Evolutionary conservation across 2,888 invertebrate species (phyloP).

Genomic region (Auanema freiburgensis): DNA sequence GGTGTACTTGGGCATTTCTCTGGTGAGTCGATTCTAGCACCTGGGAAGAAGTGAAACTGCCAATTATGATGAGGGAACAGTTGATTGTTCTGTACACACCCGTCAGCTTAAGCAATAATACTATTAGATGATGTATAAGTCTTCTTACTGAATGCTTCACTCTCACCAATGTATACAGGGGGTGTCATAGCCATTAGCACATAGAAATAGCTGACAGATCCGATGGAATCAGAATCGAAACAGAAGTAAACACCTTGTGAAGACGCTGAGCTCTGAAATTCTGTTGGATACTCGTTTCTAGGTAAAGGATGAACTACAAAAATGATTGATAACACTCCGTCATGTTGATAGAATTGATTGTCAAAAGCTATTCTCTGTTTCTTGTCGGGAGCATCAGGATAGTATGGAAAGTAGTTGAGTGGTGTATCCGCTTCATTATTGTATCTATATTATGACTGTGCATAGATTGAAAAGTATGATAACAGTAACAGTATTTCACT

Average conservation of each 20-base stretch:
- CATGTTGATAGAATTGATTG: not conserved
- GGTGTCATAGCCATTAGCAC: slow-evolving; percentile 38
- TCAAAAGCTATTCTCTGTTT: not conserved
- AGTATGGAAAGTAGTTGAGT: too few relatives aligned
- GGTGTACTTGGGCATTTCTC: not conserved
- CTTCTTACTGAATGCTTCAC: slow-evolving; percentile 16
- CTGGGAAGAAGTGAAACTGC: slow-evolving; percentile 37
- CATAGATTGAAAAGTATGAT: too few relatives aligned
- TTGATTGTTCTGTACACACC: slow-evolving; percentile 5
- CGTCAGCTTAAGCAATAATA: slow-evolving; percentile 13
- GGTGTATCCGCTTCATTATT: too few relatives aligned
- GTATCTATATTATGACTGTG: too few relatives aligned
- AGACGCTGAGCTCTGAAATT: slow-evolving; percentile 26
- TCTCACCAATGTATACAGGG: slow-evolving; percentile 17
- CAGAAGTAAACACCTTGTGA: slow-evolving; percentile 43
- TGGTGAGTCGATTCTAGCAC: slow-evolving; percentile 23
- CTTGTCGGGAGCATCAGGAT: too few relatives aligned
- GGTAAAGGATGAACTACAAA: not conserved
- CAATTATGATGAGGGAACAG: slow-evolving; percentile 31
- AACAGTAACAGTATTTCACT: too few relatives aligned
- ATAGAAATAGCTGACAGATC: slow-evolving; percentile 28
- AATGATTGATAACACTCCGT: not conserved
- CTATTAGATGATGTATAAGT: not conserved
- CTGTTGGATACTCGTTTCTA: not conserved
- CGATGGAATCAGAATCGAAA: slow-evolving; percentile 33